Conservation (phyloP, 2,797 vertebrate species). For the Sylvia borin region DNA sequence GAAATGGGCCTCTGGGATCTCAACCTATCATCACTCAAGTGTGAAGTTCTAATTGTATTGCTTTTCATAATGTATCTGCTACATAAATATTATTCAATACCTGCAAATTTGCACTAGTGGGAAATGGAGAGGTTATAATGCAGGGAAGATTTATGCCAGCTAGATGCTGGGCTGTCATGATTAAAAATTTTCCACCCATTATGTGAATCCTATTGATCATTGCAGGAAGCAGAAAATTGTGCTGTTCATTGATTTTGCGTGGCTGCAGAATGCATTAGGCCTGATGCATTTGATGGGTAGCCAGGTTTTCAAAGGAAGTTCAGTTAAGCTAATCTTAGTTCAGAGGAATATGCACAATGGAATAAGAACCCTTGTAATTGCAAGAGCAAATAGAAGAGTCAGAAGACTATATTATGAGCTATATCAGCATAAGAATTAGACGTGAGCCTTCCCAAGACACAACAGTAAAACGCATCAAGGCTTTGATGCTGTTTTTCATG, state of each 20-base stretch:
- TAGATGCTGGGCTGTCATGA: slow-evolving; percentile 72
- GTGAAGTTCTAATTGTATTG: slow-evolving; percentile 70
- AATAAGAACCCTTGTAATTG: slow-evolving; percentile 77
- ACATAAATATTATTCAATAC: slow-evolving; percentile 67
- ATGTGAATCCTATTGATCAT: slow-evolving; percentile 79
- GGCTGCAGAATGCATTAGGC: slow-evolving; percentile 76
- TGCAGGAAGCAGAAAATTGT: slow-evolving; percentile 77
- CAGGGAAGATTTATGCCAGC: slow-evolving; percentile 72
- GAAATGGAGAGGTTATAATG: slow-evolving; percentile 71
- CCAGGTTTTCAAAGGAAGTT: slow-evolving; percentile 77
- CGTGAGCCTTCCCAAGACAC: slow-evolving; percentile 68
- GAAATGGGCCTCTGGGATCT: slow-evolving; percentile 50
- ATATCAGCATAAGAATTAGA: slow-evolving; percentile 78
- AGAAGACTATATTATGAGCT: slow-evolving; percentile 72
- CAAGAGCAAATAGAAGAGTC: slow-evolving; percentile 76
- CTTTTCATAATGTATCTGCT: slow-evolving; percentile 64
- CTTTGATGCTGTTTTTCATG: slow-evolving; percentile 75
- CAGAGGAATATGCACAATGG: slow-evolving; percentile 74
- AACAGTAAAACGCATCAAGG: slow-evolving; percentile 61
- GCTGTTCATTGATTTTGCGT: slow-evolving; percentile 80
- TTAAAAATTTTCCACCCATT: slow-evolving; percentile 79
- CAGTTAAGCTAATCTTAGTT: slow-evolving; percentile 78
- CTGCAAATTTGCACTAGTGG: slow-evolving; percentile 54
- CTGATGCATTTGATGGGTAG: slow-evolving; percentile 75
- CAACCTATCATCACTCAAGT: slow-evolving; percentile 56